Evolutionary conservation across 2,113 vertebrate species (phyloP).

Genomic region (Pterocles orientalis): DNA sequence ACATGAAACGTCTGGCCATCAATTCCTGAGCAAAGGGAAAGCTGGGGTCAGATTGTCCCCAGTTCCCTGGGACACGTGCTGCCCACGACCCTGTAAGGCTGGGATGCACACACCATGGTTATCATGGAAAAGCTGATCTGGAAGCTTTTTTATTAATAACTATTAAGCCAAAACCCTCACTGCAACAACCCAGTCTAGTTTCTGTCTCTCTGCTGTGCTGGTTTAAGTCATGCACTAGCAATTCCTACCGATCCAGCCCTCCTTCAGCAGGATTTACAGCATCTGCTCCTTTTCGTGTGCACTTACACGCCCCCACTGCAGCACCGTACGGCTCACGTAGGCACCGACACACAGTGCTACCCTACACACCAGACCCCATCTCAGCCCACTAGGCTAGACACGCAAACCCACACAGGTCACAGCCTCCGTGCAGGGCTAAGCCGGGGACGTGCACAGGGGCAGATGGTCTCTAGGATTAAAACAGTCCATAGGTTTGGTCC

Average conservation of each 20-base stretch:
- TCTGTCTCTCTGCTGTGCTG: not conserved
- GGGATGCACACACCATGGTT: not conserved
- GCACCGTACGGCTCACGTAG: not conserved
- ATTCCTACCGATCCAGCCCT: not conserved
- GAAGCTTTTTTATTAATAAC: not conserved
- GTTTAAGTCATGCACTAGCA: not conserved
- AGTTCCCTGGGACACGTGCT: not conserved
- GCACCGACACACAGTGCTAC: accelerated
- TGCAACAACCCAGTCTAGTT: not conserved
- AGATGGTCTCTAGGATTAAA: not conserved
- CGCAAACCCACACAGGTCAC: not conserved
- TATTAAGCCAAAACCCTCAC: not conserved
- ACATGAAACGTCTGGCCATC: not conserved
- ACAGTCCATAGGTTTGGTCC: accelerated
- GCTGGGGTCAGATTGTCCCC: not conserved
- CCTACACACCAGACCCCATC: not conserved
- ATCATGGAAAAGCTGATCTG: not conserved
- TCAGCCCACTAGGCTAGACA: not conserved
- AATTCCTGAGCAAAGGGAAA: not conserved
- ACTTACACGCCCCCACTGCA: not conserved
- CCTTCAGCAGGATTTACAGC: not conserved
- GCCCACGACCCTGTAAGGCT: not conserved
- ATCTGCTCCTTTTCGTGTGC: not conserved
- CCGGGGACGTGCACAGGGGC: not conserved
- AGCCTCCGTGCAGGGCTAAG: not conserved